phyloP scores from a whole-genome alignment of 2,888 invertebrate genomes.

The Catocala nupta region DNA sequence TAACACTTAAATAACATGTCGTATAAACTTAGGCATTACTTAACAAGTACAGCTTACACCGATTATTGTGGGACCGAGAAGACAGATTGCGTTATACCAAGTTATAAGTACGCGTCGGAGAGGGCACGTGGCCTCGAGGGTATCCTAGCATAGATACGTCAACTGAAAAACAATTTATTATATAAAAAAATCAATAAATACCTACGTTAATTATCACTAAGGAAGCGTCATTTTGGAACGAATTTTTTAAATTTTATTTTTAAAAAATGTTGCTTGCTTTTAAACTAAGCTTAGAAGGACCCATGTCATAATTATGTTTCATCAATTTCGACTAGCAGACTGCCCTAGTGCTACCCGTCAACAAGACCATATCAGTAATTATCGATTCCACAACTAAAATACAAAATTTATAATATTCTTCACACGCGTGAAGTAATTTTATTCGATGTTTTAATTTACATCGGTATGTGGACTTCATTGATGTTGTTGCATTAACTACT shows the following conservation, averaged over 20 bases:
- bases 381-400: constrained; percentile 24
- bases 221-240: constrained; percentile 74
- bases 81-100: constrained; percentile 48
- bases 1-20: constrained; percentile 81
- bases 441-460: constrained; percentile 1
- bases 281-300: constrained; percentile 46
- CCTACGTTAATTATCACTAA: constrained; percentile 68
- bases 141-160: constrained; percentile 55
- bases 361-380: constrained; percentile 19
- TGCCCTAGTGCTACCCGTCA: constrained; percentile 31
- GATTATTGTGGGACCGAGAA: constrained; percentile 59
- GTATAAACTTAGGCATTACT: constrained; percentile 85
- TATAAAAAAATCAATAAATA: constrained; percentile 62
- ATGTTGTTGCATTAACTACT: constrained; percentile 1
- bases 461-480: background rate
- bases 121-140: constrained; percentile 23
- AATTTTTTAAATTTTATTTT: constrained; percentile 47
- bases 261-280: constrained; percentile 40
- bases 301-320: constrained; percentile 43
- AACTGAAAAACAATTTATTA: constrained; percentile 55
- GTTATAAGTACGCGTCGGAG: constrained; percentile 49
- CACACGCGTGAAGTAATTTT: background rate
- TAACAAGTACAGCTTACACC: constrained; percentile 81
- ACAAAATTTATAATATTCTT: background rate
- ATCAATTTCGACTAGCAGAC: constrained; percentile 43